Conservation (phyloP, 2,113 vertebrate genomes). For the Jacana jacana region DNA sequence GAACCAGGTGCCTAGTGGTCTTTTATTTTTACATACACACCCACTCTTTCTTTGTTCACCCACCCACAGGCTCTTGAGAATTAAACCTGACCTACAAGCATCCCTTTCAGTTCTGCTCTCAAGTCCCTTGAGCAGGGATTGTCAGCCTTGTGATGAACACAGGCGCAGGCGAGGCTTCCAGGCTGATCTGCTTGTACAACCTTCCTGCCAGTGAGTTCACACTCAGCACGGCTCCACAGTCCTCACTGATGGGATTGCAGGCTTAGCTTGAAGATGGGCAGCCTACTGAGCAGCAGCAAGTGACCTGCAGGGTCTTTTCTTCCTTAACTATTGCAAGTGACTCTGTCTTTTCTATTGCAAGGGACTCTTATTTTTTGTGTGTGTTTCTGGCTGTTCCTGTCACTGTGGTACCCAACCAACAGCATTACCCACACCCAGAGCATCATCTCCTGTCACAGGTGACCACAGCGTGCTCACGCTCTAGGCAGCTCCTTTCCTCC, state of each 20-base stretch:
- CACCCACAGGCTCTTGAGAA: not conserved
- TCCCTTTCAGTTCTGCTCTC: not conserved
- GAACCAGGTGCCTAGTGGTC: conserved; percentile 46
- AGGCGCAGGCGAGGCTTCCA: not conserved
- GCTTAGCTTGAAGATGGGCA: not conserved
- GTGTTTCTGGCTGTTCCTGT: not conserved
- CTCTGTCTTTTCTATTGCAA: not conserved
- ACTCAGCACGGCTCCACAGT: not conserved
- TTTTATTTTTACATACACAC: not conserved
- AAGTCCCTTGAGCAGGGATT: not conserved
- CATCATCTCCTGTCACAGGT: not conserved
- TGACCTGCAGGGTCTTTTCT: not conserved
- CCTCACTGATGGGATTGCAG: not conserved
- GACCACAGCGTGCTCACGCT: rapidly evolving
- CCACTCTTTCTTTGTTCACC: not conserved
- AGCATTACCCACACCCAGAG: not conserved
- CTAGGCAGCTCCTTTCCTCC: not conserved
- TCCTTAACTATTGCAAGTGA: not conserved
- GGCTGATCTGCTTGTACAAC: not conserved
- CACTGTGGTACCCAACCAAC: not conserved
- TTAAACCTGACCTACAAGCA: conserved; percentile 16
- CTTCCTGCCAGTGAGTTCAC: not conserved
- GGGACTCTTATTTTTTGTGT: not conserved
- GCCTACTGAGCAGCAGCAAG: not conserved
- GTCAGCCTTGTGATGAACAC: not conserved